Base-by-base conservation (phyloP, 1,140 invertebrate species). In the Macrobrachium nipponense region DNA sequence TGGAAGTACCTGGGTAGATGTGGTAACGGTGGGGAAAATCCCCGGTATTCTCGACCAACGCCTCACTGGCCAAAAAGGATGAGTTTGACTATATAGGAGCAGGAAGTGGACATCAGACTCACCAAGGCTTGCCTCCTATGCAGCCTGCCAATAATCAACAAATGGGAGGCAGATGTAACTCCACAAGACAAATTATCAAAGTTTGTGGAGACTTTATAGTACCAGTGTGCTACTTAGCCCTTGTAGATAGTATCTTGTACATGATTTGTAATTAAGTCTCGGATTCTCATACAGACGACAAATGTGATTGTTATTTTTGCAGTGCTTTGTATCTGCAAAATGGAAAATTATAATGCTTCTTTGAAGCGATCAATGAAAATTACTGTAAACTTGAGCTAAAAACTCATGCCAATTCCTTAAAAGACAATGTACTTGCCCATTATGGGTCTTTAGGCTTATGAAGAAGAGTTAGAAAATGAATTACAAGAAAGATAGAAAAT, bases 151-250 rank as follows among this genome's bases (percentile, higher is more conserved):
- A 90, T 89, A 88, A 90, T 76, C 82, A 89, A 51, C 84, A 79
- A 66, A 84, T 87, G 81, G 83, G 88, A 75, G 86, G 82, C 85
- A 64, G 94, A 95, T 70, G 92, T 97, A 93, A 97, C 96, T 89
- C 96, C 96, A 89, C 96, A 97, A 92, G 97, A 98, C 92, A 96
- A 97, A 92, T 93, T 98, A 88, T 96, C 95, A 89, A 97, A 97
- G 92, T 97, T 97, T 92, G 96, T 97, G 89, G 96, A 98, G 93
- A 95, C 97, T 91, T 96, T 98, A 93, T 96, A 90, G 88, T 88
- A 89, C 83, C 86, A 82, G 88, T 83, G 70, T 81, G 89, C 87
- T 79, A 81, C 86, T 79, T 86, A 85, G 82, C 76, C 82, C 58
- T 82, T 87, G 88, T 87, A 88, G 64, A 86, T 87, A 88, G 73